phyloP scores from a whole-genome alignment of 2,888 invertebrate species.

The Megamerina dolium region DNA sequence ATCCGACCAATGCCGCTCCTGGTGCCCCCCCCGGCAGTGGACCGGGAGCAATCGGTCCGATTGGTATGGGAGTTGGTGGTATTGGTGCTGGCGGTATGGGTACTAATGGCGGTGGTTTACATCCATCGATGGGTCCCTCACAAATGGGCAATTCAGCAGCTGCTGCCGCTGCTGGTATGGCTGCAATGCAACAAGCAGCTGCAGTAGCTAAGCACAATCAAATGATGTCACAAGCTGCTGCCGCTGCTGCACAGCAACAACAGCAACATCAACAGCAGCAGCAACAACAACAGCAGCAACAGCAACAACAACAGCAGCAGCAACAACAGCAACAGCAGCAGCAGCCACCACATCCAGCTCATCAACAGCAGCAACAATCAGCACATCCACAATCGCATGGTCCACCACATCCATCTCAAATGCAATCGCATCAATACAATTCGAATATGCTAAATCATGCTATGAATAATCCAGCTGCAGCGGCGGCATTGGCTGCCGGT shows the following conservation, averaged over 20 bases:
- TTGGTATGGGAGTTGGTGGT: conserved; percentile 48
- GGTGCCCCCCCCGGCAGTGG: conserved; percentile 48
- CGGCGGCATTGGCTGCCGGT: conserved; percentile 37
- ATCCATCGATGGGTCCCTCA: conserved; percentile 37
- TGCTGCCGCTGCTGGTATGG: conserved; percentile 40
- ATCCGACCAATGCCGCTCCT: conserved; percentile 50
- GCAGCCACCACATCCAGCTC: conserved; percentile 51
- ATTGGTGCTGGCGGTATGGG: conserved; percentile 47
- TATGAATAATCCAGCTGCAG: conserved; percentile 41
- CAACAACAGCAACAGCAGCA: conserved; percentile 53
- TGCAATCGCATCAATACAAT: conserved; percentile 48
- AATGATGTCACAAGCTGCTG: conserved; percentile 45
- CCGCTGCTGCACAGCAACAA: conserved; percentile 39
- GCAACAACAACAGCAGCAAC: conserved; percentile 40
- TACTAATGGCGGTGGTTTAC: conserved; percentile 43
- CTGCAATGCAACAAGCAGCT: conserved; percentile 44
- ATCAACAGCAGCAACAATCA: conserved; percentile 30
- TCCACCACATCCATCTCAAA: conserved; percentile 52
- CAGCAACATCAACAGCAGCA: conserved; percentile 50
- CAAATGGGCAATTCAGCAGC: conserved; percentile 37
- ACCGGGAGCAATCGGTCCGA: conserved; percentile 47
- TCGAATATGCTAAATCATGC: conserved; percentile 48
- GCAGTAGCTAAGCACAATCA: conserved; percentile 45
- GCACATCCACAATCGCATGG: conserved; percentile 52
- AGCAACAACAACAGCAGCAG: conserved; percentile 48